These are phyloP conservation scores for Orthosia cruda DNA, from an alignment of 2,888 invertebrate genomes.

Conservation along the genomic window DNA sequence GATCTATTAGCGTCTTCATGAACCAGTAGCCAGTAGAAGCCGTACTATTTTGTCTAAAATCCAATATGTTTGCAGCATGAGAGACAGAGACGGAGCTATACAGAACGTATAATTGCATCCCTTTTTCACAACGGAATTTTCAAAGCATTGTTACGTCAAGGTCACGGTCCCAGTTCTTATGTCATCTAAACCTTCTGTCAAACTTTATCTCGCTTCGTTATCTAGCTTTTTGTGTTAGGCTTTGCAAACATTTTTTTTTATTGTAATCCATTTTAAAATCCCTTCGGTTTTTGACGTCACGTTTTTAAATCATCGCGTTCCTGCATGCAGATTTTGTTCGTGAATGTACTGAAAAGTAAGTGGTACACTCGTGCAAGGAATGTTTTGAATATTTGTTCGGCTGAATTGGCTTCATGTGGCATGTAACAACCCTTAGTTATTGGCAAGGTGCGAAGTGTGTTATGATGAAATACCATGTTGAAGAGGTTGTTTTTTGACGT, in stretches of 20 bases:
- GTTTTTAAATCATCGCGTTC: constrained; percentile 80
- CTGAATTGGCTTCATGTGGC: constrained; percentile 3
- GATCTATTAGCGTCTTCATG: no score
- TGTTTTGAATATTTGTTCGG: constrained; percentile 35
- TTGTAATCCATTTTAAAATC: constrained; percentile 67
- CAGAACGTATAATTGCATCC: no score
- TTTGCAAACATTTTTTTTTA: constrained; percentile 67
- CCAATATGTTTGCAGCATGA: no score
- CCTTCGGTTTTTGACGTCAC: constrained; percentile 76
- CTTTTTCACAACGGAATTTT: no score
- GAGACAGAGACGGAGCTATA: no score
- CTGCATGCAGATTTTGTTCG: constrained; percentile 77
- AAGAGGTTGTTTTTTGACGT: no score
- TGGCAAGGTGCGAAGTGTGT: neutral
- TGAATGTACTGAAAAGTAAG: constrained; percentile 69
- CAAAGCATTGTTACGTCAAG: no score
- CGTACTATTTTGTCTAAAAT: no score
- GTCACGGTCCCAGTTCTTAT: neutral
- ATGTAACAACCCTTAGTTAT: neutral
- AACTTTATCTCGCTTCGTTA: no score
- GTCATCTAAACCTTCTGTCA: constrained; percentile 49
- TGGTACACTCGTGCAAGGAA: constrained; percentile 50
- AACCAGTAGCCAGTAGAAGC: no score
- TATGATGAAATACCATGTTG: neutral
- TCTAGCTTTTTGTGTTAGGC: constrained; percentile 61